phyloP scores from a whole-genome alignment of 92 coral and sea anemone genomes.

The Epizoanthus illoricatus region DNA sequence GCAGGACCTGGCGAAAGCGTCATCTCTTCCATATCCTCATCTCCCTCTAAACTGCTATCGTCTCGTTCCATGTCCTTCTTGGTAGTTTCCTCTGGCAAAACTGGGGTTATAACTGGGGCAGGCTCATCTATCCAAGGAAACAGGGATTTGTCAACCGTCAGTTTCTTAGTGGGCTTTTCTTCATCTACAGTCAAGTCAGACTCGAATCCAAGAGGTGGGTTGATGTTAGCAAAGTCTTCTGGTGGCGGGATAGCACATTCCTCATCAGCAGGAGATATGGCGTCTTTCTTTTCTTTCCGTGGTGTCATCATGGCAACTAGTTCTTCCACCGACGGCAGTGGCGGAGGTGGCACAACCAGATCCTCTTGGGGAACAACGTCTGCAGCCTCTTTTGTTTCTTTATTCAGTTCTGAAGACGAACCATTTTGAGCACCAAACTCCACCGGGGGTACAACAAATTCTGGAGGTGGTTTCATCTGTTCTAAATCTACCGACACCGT shows the following conservation, averaged over 20 bases:
- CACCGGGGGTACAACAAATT: conserved; percentile 22
- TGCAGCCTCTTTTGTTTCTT: background rate
- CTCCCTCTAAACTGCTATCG: conserved; percentile 37
- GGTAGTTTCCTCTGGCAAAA: conserved; percentile 3
- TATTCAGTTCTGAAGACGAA: background rate
- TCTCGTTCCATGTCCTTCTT: background rate
- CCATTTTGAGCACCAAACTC: conserved; percentile 19
- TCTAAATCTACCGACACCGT: background rate
- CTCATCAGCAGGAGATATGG: conserved; percentile 36
- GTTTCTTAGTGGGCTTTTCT: conserved; percentile 53
- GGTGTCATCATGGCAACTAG: conserved; percentile 43
- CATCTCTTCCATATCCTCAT: conserved; percentile 25
- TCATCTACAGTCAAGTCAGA: conserved; percentile 9
- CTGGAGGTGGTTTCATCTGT: background rate
- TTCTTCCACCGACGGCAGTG: conserved; percentile 34
- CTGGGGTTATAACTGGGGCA: conserved; percentile 33
- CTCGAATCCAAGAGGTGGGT: conserved; percentile 37
- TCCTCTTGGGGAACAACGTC: background rate
- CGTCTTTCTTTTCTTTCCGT: background rate
- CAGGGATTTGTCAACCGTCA: conserved; percentile 41
- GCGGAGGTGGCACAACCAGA: conserved; percentile 7
- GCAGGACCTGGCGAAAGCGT: conserved; percentile 23
- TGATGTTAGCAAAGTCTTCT: conserved; percentile 59
- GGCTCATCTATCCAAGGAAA: conserved; percentile 82
- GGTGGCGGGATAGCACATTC: conserved; percentile 81